Evolutionary conservation across 2,888 invertebrate species (phyloP).

Genomic region (Vesta saturnalis): DNA sequence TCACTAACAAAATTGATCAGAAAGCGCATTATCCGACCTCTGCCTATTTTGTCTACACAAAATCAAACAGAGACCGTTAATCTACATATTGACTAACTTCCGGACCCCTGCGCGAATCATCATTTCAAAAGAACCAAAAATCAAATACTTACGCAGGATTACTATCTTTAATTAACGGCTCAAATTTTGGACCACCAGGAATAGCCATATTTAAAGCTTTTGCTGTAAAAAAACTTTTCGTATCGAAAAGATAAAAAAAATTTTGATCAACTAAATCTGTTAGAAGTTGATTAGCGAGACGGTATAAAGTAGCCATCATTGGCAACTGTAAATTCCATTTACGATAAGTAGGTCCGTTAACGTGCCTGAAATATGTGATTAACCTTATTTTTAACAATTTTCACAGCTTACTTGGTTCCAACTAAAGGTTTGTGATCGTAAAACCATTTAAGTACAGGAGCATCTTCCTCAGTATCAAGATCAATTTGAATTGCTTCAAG

Average conservation of each 20-base stretch:
- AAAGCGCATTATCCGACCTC: slow-evolving; percentile 32
- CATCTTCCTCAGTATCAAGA: slow-evolving; percentile 94
- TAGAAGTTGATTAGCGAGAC: slow-evolving; percentile 95
- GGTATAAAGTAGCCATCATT: slow-evolving; percentile 97
- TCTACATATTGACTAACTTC: slow-evolving; percentile 37
- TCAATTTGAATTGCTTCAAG: slow-evolving; percentile 99
- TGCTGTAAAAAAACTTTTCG: slow-evolving; percentile 99
- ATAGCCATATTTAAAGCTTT: slow-evolving; percentile 99
- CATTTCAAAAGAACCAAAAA: slow-evolving; percentile 34
- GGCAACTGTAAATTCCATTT: slow-evolving; percentile 96
- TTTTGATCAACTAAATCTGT: slow-evolving; percentile 99
- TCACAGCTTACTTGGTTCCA: slow-evolving; percentile 77
- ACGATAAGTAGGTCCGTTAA: slow-evolving; percentile 97
- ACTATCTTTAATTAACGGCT: slow-evolving; percentile 97
- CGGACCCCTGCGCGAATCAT: slow-evolving; percentile 54
- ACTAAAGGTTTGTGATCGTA: slow-evolving; percentile 97
- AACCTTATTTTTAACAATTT: neutral
- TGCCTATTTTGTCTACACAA: slow-evolving; percentile 31
- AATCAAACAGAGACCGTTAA: slow-evolving; percentile 25
- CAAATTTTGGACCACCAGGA: slow-evolving; percentile 99
- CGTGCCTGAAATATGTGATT: slow-evolving; percentile 67
- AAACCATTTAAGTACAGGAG: slow-evolving; percentile 93
- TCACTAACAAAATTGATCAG: slow-evolving; percentile 19
- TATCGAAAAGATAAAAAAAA: slow-evolving; percentile 98
- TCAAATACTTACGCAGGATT: slow-evolving; percentile 79